phyloP scores from a whole-genome alignment of 1,140 invertebrate species.

The Solenopsis fugax region DNA sequence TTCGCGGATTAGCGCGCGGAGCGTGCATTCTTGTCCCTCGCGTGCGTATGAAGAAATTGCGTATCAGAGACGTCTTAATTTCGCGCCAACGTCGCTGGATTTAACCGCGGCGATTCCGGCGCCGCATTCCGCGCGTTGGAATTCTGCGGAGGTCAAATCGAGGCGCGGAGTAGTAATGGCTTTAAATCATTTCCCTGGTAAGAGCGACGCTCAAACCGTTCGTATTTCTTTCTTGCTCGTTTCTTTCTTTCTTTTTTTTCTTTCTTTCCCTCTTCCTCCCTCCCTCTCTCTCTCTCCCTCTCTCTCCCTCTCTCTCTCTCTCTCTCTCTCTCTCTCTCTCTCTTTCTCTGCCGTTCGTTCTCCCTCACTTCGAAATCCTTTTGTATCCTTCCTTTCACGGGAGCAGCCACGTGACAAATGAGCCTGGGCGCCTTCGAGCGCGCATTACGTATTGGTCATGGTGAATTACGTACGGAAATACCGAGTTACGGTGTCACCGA shows the following conservation, averaged over 20 bases:
- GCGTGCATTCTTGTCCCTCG: not conserved
- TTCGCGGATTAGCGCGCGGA: not conserved
- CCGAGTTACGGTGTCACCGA: slow-evolving; percentile 71
- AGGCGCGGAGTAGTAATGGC: slow-evolving; percentile 43
- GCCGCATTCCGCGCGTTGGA: slow-evolving; percentile 20
- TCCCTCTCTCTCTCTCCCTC: slow-evolving; percentile 53
- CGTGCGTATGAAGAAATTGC: not conserved
- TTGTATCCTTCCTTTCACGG: slow-evolving; percentile 46
- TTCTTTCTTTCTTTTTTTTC: not conserved
- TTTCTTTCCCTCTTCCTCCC: slow-evolving; percentile 2
- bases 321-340: slow-evolving; percentile 35
- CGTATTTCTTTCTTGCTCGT: not conserved
- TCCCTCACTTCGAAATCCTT: slow-evolving; percentile 40
- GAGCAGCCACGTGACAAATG: slow-evolving; percentile 72
- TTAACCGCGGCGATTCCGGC: not conserved
- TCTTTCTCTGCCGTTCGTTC: too few species aligned
- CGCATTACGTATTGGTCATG: slow-evolving; percentile 77
- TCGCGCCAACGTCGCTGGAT: not conserved
- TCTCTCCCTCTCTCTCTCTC: slow-evolving; percentile 42
- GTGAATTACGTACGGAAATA: slow-evolving; percentile 71
- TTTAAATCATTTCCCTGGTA: slow-evolving; percentile 40
- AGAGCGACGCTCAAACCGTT: slow-evolving; percentile 19
- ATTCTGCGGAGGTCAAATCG: slow-evolving; percentile 53
- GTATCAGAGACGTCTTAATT: slow-evolving; percentile 46
- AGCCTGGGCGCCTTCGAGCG: slow-evolving; percentile 67